Conservation (phyloP, 37 sponge, comb jelly and placozoan genomes). For the Cliona cf. orientalis region DNA sequence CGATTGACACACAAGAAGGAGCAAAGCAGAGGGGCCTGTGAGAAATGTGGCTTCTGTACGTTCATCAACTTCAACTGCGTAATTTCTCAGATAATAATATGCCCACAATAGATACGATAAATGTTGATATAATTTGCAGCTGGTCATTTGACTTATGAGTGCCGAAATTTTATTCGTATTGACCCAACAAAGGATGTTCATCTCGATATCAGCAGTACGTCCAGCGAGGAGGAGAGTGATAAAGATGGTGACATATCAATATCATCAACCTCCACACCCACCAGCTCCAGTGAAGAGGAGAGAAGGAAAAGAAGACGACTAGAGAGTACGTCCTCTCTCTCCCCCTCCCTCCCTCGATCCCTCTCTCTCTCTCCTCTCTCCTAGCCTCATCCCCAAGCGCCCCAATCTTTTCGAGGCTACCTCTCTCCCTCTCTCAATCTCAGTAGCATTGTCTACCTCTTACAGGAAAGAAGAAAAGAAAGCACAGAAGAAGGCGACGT, state of each 20-base stretch:
- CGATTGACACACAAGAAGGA: conserved; percentile 71
- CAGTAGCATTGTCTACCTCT: neutral
- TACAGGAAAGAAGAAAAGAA: neutral
- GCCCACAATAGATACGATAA: neutral
- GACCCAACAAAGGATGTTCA: conserved; percentile 81
- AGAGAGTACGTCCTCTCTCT: too few species aligned
- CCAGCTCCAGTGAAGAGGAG: conserved; percentile 22
- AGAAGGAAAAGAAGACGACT: neutral
- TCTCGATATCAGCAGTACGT: conserved; percentile 89
- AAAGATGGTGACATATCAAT: conserved; percentile 11
- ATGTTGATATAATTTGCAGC: conserved; percentile 34
- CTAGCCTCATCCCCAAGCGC: neutral
- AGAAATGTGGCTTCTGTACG: conserved; percentile 86
- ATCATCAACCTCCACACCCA: conserved; percentile 39
- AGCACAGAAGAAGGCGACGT: neutral
- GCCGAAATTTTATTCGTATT: conserved; percentile 81
- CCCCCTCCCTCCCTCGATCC: too few species aligned
- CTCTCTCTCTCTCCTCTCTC: too few species aligned
- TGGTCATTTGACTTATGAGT: conserved; percentile 90
- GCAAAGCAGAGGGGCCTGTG: conserved; percentile 69
- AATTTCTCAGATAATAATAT: neutral
- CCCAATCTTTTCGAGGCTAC: too few species aligned
- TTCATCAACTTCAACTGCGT: neutral
- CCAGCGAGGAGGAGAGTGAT: conserved; percentile 48
- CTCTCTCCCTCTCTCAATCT: conserved; percentile 1